Conservation (phyloP, 2,113 vertebrate genomes). For the Engraulis encrasicolus region DNA sequence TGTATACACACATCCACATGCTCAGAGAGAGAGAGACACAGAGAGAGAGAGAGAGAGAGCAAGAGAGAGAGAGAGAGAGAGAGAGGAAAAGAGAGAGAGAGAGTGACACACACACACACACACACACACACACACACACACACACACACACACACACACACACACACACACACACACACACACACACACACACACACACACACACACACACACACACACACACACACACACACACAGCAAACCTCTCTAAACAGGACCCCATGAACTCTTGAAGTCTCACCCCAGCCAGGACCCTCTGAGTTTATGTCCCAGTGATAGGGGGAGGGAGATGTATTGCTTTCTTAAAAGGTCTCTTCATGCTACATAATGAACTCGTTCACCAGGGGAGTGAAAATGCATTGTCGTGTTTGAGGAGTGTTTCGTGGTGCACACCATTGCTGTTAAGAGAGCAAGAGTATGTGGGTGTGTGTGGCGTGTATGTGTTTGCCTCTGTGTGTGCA, state of each 20-base stretch:
- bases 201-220: constrained; percentile 42
- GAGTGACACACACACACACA: not conserved
- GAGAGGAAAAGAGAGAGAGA: constrained; percentile 41
- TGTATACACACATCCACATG: too few species aligned
- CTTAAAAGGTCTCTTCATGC: constrained; percentile 23
- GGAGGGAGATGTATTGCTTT: constrained; percentile 17
- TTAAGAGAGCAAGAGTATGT: not conserved
- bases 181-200: constrained; percentile 43
- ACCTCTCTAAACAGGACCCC: constrained; percentile 63
- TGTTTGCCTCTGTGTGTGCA: not conserved
- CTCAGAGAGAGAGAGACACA: constrained; percentile 33
- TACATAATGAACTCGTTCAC: constrained; percentile 12
- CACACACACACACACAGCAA: constrained; percentile 44
- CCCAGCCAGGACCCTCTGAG: too few species aligned
- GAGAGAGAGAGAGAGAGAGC: constrained; percentile 37
- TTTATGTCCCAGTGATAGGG: not conserved
- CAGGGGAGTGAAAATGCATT: constrained; percentile 3
- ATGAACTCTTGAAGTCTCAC: too few species aligned
- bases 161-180: constrained; percentile 59
- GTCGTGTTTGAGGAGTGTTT: not conserved
- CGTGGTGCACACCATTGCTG: not conserved
- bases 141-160: constrained; percentile 52
- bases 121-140: too few species aligned
- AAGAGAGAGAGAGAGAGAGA: constrained; percentile 34
- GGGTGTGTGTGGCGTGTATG: not conserved